Evolutionary conservation across 1,140 invertebrate genomes (phyloP), one percentile per base, ranked within the genome.

Genomic region (Drosophila nebulosa): DNA sequence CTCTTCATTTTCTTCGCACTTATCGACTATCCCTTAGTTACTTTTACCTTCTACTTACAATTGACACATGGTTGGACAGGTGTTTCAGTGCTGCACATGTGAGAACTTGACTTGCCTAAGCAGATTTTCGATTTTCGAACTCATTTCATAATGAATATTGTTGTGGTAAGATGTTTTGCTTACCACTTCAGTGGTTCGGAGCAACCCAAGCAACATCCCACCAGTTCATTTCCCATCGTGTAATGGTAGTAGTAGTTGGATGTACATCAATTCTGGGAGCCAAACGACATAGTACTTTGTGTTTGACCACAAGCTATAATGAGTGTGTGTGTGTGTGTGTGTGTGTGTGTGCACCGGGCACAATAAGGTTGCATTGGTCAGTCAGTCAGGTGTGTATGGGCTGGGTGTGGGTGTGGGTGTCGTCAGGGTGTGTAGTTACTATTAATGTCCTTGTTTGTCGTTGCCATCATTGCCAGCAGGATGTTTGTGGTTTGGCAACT

Each of bases 221-320:
- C 46, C 55, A 46, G 39, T 10, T 36, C 35, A 36, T 12, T 36
- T 36, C n/a, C 4, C 35, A 12, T 36, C n/a, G 35, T n/a, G n/a
- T n/a, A n/a, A n/a, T n/a, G 35, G 35, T 36, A 14, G 35, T 4
- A n/a, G 12, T 14, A 36, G 5, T 1, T n/a, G 4, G 0, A 3
- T 32, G 30, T 21, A 21, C 2, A n/a, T n/a, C n/a, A n/a, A n/a
- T 18, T 46, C 39, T 21, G 7, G 6, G 12, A 26, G 53, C 42
- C 77, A 76, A 51, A 64, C 67, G 68, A 80, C 78, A 76, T 76
- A n/a, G n/a, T n/a, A 74, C 70, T 79, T 79, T 83, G 70, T 83
- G 79, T 83, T 62, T 78, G 79, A 84, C 79, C 79, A 84, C 79
- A 84, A 72, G 75, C 72, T 72, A 73, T 84, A 84, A 84, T 84